Base-by-base conservation (phyloP, 2,888 invertebrate genomes). In the Calameuta filiformis region DNA sequence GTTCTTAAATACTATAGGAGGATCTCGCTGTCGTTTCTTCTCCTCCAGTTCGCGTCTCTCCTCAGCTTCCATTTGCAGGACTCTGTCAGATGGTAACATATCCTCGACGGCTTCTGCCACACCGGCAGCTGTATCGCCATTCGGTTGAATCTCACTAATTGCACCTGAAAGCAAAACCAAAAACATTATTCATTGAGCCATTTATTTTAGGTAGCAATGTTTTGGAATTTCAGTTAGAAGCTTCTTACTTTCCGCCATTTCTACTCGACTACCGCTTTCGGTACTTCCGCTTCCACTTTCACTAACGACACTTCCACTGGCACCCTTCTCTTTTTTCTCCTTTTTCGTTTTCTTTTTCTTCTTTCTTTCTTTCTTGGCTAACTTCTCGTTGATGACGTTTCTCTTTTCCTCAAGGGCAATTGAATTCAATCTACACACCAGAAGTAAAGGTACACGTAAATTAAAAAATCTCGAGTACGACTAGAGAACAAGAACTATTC, bases 1-100 rank as follows among this genome's bases (percentile, higher is more conserved):
- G 88, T 95, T 95, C 85, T 93, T 94, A 92, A 94, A 97, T 69
- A 97, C 95, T 86, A 97, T 95, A 71, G 97, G 96, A 75, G 97
- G 97, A 89, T 97, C 96, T 77, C 95, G 93, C 80, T 93, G 93
- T 86, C 94, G 94, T 91, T 95, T 95, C 86, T 94, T 94, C 89
- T 94, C 95, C 90, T 96, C 96, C 80, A 94, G 94, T 83, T 94
- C 94, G 74, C 93, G 93, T 79, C 93, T 93, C 89, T 95, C 95
- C 83, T 95, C 95, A 71, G 94, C 94, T 83, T 94, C 93, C 86
- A 94, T 91, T 84, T 94, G 93, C 77, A 93, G 91, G 68, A 93
- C 92, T 81, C 92, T 90, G 83, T 94, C 93, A 4, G 93, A 92
- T 0, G 94, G 93, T 11, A 93, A 82, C 87, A 92, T 90, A 73